Percentiles rank a stretch among this genome's conserved stretches.
These are phyloP conservation scores for Armadillidium nasatum DNA, from an alignment of 1,140 invertebrate genomes.

Conservation along the genomic window DNA sequence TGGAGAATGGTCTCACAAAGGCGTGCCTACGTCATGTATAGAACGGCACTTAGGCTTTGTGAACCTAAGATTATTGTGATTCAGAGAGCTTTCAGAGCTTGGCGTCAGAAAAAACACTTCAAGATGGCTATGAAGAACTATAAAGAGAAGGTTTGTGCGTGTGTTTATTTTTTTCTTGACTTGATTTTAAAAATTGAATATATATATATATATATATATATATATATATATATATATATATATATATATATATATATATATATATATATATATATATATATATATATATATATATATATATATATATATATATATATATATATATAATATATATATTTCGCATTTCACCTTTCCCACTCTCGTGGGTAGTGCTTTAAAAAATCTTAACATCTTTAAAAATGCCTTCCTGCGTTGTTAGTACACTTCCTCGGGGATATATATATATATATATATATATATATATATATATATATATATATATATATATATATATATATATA, in stretches of 20 bases:
- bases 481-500: not conserved
- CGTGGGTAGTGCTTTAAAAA: too few species aligned
- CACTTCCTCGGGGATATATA: too few species aligned
- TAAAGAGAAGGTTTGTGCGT: slow-evolving; percentile 50
- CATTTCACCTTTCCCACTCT: too few species aligned
- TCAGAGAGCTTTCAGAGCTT: slow-evolving; percentile 28
- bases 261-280: not conserved
- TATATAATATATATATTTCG: not conserved
- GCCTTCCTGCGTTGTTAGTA: too few species aligned
- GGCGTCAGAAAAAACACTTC: slow-evolving; percentile 25
- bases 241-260: not conserved
- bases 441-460: not conserved
- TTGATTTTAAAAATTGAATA: too few species aligned
- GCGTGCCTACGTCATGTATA: slow-evolving; percentile 53
- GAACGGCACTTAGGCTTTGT: slow-evolving; percentile 20
- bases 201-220: too few species aligned
- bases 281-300: not conserved
- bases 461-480: not conserved
- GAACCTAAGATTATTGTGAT: slow-evolving; percentile 29
- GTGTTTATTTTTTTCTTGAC: too few species aligned
- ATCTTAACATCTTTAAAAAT: too few species aligned
- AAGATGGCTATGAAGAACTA: slow-evolving; percentile 50
- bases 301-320: not conserved
- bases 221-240: not conserved
- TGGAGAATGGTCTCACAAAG: slow-evolving; percentile 58